Evolutionary conservation across 2,888 invertebrate species (phyloP), one percentile per base, ranked within the genome.

Genomic region (Nysson spinosus): DNA sequence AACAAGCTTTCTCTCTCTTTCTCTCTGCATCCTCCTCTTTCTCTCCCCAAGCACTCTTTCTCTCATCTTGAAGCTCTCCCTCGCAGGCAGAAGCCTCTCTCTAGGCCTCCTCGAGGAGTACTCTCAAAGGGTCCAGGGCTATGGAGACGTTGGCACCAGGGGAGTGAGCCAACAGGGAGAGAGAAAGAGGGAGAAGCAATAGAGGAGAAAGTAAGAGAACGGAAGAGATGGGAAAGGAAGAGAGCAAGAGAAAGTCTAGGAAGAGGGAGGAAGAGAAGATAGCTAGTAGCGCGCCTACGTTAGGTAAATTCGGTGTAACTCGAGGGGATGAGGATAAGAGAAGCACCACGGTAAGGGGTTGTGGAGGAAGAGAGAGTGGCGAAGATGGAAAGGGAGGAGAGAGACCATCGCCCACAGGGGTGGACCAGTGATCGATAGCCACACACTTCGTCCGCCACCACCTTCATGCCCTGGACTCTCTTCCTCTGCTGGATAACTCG

Each of bases 291-390:
- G 81, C 72, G 82, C 77, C 81, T 83, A 80, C 79, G 84, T 83
- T 85, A 85, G 83, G 84, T 83, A 86, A 86, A 85, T 86, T 86
- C 79, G 75, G 76, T 80, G 77, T 82, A 82, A 83, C 82, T 75
- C 73, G 69, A 73, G 76, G 81, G 81, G 78, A 79, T 81, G 82
- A 75, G 83, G 69, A 67, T 70, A 64, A 60, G 73, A 60, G 72
- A n/a, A n/a, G n/a, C n/a, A n/a, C n/a, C n/a, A n/a, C n/a, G n/a
- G n/a, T n/a, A n/a, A n/a, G n/a, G n/a, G n/a, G n/a, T n/a, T n/a
- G n/a, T n/a, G n/a, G n/a, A n/a, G n/a, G n/a, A n/a, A n/a, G 58
- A 69, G 78, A 46, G 56, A 43, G 58, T 44, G 52, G 66, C 39
- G 17, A 65, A 60, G 56, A 39, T 57, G 24, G 47, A 46, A 57